Percentiles rank a stretch among this genome's conserved stretches.
Conservation (phyloP, 2,797 vertebrate genomes). For the Oryzias dopingdopingensis region DNA sequence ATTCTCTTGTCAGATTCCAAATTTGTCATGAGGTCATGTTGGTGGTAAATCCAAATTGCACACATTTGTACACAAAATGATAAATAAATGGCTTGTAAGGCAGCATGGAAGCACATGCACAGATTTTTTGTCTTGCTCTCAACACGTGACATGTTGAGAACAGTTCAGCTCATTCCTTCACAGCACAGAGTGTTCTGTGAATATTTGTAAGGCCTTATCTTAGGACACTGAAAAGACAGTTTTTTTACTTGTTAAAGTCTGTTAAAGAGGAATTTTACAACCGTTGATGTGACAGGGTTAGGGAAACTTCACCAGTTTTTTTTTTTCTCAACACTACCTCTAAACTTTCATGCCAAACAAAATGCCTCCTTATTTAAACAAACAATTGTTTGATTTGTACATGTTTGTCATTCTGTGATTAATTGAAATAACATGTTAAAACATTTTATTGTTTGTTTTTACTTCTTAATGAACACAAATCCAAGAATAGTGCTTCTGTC, state of each 20-base stretch:
- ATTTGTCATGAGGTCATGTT: slow-evolving; percentile 28
- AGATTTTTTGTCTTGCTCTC: slow-evolving; percentile 2
- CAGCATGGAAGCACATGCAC: not conserved
- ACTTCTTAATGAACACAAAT: no score
- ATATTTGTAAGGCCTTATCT: slow-evolving; percentile 15
- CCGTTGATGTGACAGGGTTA: no score
- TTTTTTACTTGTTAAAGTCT: slow-evolving; percentile 7
- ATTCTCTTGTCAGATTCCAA: not conserved
- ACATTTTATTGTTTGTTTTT: no score
- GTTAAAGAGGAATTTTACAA: slow-evolving; percentile 22
- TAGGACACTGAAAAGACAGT: slow-evolving; percentile 23
- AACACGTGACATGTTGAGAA: slow-evolving; percentile 30
- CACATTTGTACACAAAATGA: slow-evolving; percentile 3
- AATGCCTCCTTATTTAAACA: no score
- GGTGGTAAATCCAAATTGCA: slow-evolving; percentile 39
- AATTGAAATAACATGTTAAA: no score
- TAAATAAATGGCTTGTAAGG: not conserved
- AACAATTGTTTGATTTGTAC: no score
- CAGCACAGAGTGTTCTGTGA: slow-evolving; percentile 21
- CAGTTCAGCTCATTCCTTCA: slow-evolving; percentile 13
- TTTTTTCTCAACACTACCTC: no score
- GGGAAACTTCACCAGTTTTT: no score
- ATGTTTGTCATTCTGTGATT: no score
- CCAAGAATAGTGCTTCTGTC: no score
- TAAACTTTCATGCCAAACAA: no score